Conservation (phyloP, 2,113 vertebrate genomes). For the Macquaria australasica region DNA sequence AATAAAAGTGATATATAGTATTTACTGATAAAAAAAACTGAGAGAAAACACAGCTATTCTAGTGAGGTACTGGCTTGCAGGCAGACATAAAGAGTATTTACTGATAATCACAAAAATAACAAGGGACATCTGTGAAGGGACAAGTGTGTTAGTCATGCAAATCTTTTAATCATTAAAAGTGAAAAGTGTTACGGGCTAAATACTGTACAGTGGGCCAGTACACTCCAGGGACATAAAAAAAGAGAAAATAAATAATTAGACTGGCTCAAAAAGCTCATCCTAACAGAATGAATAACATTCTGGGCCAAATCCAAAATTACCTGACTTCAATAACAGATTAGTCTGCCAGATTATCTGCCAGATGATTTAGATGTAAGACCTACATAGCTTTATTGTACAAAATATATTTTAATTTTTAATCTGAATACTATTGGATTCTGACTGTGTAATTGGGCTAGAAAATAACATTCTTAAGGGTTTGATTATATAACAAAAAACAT, state of each 20-base stretch:
- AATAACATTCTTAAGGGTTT: not conserved
- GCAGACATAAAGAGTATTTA: not conserved
- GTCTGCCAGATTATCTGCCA: not conserved
- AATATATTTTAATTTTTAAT: not conserved
- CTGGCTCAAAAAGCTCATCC: not conserved
- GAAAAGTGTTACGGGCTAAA: not conserved
- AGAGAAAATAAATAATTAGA: not conserved
- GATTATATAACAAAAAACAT: not conserved
- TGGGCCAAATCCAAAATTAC: not conserved
- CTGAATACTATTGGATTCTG: not conserved
- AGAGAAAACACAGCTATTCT: not conserved
- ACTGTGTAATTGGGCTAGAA: not conserved
- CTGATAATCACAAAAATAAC: not conserved
- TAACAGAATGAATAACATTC: not conserved
- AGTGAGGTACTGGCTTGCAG: not conserved
- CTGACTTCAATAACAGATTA: not conserved
- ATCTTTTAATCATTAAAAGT: not conserved
- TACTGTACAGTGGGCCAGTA: not conserved
- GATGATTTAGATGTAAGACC: not conserved
- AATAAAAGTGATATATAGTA: not conserved
- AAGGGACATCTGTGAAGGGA: not conserved
- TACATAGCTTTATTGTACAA: not conserved
- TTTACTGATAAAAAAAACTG: conserved; percentile 6
- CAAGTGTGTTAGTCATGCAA: not conserved
- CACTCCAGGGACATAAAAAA: not conserved